Evolutionary conservation across 2,797 vertebrate genomes (phyloP), one percentile per base, ranked within the genome.

Genomic region (Gadopsis marmoratus): DNA sequence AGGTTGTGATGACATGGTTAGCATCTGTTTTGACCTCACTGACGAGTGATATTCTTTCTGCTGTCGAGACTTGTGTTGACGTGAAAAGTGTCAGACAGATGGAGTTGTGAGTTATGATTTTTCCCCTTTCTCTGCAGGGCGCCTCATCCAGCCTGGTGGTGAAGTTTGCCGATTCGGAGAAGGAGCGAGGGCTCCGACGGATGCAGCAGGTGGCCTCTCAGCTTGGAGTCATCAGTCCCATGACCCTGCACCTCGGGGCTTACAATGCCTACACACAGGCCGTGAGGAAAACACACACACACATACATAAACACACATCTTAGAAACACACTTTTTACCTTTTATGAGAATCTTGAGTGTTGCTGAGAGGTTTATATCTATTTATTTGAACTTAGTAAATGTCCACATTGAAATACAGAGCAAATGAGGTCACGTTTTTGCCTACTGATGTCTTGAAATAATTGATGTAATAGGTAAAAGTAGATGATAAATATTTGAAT

Each of bases 141-240:
- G 97, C 97, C 74, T 98, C 97, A 1, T 96, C 95, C 81, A 96
- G 95, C 89, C 94, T 96, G 89, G 95, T 96, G 88, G 95, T 96
- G 64, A 96, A 96, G 93, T 96, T 96, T 79, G 95, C 95, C 7
- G 95, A 96, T 93, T 97, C 97, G 13, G 95, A 96, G 93, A 96
- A 96, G 90, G 95, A 96, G 88, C 90, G 95, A 78, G 94, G 95
- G 61, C 95, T 96, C 62, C 90, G 97, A 80, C 94, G 97, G 54
- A 98, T 99, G 98, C 98, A 98, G 95, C 97, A 98, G 95, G 97
- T 98, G 91, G 97, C 97, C 71, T 96, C 95, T 75, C 97, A 98
- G 95, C 93, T 98, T 89, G 98, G 97, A 59, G 97, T 98, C 96
- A 98, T 99, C 95, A 98, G 97, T 87, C 97, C 98, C 86, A 98